Evolutionary conservation across 2,113 vertebrate species (phyloP).

Genomic region (Pachycephala philippinensis): DNA sequence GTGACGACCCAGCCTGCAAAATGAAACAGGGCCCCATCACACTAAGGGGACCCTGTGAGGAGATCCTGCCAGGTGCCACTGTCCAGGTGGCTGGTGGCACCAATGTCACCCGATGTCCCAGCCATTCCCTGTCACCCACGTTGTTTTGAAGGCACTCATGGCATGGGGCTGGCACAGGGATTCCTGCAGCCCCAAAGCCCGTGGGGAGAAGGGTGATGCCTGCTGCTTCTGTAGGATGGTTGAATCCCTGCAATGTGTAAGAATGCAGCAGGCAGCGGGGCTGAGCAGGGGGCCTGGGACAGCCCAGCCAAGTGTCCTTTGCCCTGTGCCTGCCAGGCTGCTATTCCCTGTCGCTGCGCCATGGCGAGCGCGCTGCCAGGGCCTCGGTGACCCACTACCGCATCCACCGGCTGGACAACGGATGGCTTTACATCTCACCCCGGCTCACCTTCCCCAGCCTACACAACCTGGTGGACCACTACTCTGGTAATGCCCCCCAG

Average conservation of each 20-base stretch:
- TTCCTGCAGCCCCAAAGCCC: neutral
- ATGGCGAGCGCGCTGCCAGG: constrained; percentile 11
- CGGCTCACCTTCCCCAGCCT: constrained; percentile 80
- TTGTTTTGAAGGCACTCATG: rapidly evolving
- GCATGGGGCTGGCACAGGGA: neutral
- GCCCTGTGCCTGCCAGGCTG: constrained; percentile 49
- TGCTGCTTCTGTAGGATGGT: rapidly evolving
- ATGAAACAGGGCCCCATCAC: rapidly evolving
- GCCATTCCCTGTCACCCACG: rapidly evolving
- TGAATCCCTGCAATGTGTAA: rapidly evolving
- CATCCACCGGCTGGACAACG: constrained; percentile 76
- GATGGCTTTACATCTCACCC: constrained; percentile 83
- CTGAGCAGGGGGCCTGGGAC: rapidly evolving
- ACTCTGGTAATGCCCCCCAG: constrained; percentile 68
- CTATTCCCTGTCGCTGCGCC: constrained; percentile 77
- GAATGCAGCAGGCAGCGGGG: rapidly evolving
- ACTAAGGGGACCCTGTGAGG: neutral
- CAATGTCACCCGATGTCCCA: rapidly evolving
- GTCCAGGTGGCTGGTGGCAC: rapidly evolving
- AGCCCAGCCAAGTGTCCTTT: rapidly evolving
- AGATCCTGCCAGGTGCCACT: rapidly evolving
- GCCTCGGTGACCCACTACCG: constrained; percentile 80
- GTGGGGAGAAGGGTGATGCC: neutral
- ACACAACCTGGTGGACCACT: constrained; percentile 80
- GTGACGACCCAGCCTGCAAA: neutral